Evolutionary conservation across 2,797 vertebrate species (phyloP).

Genomic region (Onychomys torridus): DNA sequence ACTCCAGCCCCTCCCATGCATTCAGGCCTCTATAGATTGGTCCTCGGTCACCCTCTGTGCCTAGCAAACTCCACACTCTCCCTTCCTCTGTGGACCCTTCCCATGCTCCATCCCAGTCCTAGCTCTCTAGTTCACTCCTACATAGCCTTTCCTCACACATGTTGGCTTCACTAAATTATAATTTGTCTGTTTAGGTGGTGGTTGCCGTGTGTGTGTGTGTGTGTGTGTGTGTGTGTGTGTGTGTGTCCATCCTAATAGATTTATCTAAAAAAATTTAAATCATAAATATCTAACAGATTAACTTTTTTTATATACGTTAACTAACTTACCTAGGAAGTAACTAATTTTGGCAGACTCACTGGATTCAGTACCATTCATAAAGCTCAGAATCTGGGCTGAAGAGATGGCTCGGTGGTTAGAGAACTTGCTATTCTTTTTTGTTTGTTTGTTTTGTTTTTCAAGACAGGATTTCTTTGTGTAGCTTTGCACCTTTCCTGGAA

Average conservation of each 20-base stretch:
- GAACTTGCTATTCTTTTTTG: neutral
- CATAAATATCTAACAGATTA: neutral
- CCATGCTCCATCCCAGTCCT: neutral
- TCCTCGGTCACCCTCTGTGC: neutral
- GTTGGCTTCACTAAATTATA: neutral
- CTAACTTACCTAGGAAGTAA: slow-evolving; percentile 19
- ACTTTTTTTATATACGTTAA: slow-evolving; percentile 3
- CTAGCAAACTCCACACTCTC: neutral
- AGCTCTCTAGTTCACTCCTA: neutral
- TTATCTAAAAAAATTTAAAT: neutral
- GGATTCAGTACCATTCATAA: neutral
- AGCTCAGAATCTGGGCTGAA: neutral
- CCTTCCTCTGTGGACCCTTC: neutral
- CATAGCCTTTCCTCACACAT: neutral
- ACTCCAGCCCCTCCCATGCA: neutral
- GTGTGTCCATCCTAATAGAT: neutral
- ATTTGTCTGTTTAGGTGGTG: neutral
- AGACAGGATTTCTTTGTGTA: no score
- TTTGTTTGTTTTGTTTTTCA: no score
- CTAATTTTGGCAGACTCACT: neutral
- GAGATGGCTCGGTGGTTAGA: neutral
- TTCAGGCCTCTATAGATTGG: neutral
- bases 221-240: neutral
- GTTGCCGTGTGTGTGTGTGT: neutral
- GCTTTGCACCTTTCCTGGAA: no score